Conservation (phyloP, 2,797 vertebrate species). For the Malurus leucopterus region DNA sequence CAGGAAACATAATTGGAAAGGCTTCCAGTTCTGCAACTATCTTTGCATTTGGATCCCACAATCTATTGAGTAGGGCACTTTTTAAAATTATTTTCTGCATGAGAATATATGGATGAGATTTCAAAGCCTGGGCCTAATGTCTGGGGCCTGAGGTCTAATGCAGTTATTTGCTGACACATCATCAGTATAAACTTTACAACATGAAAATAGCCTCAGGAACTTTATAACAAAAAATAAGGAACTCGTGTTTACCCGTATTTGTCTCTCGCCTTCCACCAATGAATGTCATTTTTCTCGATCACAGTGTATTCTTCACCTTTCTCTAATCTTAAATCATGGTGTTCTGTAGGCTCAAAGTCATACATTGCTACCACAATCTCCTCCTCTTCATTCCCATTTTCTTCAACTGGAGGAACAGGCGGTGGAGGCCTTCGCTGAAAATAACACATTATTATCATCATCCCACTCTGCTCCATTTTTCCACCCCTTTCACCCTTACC, state of each 20-base stretch:
- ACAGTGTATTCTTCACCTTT: constrained; percentile 85
- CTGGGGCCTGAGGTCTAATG: background rate
- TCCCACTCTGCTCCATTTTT: background rate
- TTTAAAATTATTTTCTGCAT: background rate
- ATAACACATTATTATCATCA: background rate
- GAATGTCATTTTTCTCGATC: constrained; percentile 81
- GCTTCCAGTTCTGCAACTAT: background rate
- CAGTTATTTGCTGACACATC: background rate
- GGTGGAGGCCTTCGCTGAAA: constrained; percentile 73
- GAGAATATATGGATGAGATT: background rate
- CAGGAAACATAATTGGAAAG: background rate
- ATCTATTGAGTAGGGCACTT: rapidly evolving
- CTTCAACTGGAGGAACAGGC: constrained; percentile 63
- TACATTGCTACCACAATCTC: constrained; percentile 86
- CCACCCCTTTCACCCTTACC: background rate
- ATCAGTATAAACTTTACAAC: background rate
- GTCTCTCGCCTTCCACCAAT: constrained; percentile 90
- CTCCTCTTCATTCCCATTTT: constrained; percentile 56
- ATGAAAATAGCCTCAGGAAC: background rate
- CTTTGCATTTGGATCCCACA: background rate
- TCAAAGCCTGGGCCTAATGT: background rate
- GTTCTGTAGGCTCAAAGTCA: constrained; percentile 82
- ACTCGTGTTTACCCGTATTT: constrained; percentile 73
- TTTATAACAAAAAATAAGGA: background rate
- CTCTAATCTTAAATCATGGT: constrained; percentile 83